Evolutionary conservation across 2,888 invertebrate species (phyloP).

Genomic region (Crematogaster levior): DNA sequence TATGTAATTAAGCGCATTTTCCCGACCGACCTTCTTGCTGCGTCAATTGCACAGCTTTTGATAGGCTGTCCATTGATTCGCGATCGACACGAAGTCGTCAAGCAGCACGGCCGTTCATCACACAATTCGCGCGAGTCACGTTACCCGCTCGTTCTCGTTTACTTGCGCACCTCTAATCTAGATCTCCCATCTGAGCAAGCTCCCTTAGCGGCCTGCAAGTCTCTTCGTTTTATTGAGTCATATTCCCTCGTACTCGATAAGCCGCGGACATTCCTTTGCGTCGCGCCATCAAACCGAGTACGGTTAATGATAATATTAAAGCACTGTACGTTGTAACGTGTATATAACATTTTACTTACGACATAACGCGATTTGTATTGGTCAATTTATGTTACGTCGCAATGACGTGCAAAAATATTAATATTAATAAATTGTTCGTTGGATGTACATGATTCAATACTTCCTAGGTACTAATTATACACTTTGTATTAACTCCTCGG

Average conservation of each 20-base stretch:
- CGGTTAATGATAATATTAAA: conserved; percentile 18
- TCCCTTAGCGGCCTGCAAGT: conserved; percentile 41
- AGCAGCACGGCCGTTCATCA: conserved; percentile 53
- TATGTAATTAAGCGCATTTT: conserved; percentile 24
- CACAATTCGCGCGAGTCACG: conserved; percentile 71
- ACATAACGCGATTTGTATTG: neutral
- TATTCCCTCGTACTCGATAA: conserved; percentile 24
- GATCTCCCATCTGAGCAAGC: conserved; percentile 63
- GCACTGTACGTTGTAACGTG: too few relatives aligned
- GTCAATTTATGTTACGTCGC: too few relatives aligned
- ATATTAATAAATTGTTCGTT: too few relatives aligned
- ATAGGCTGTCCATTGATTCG: conserved; percentile 41
- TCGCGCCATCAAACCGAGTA: neutral
- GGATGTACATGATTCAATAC: too few relatives aligned
- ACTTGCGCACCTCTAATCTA: conserved; percentile 58
- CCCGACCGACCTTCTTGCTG: conserved; percentile 14
- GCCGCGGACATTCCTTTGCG: conserved; percentile 11
- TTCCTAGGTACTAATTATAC: too few relatives aligned
- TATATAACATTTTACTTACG: neutral
- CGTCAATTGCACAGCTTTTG: conserved; percentile 50
- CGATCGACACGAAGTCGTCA: conserved; percentile 59
- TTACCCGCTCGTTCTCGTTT: conserved; percentile 66
- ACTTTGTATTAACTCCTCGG: too few relatives aligned
- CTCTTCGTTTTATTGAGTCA: conserved; percentile 42
- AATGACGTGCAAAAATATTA: too few relatives aligned